Conservation (phyloP, 2,888 invertebrate genomes). For the Drosophila affinis region DNA sequence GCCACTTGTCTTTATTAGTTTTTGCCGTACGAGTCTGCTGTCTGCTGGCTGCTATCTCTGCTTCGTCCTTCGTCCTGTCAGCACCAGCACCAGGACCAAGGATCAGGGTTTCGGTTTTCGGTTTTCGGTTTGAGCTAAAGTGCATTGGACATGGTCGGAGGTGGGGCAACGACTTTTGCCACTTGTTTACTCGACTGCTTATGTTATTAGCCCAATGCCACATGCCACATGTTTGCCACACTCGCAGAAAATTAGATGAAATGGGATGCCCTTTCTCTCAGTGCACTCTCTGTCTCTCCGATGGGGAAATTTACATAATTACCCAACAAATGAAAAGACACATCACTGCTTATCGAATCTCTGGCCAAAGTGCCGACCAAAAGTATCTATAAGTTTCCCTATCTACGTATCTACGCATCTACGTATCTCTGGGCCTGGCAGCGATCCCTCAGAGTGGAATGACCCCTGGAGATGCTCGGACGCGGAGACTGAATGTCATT, state of each 20-base stretch:
- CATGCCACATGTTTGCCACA: constrained; percentile 41
- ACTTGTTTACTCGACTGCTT: constrained; percentile 70
- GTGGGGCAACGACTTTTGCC: constrained; percentile 27
- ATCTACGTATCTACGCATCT: constrained; percentile 55
- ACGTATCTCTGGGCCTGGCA: constrained; percentile 7
- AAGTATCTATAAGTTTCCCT: constrained; percentile 64
- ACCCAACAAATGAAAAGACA: constrained; percentile 59
- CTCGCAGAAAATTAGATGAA: neutral
- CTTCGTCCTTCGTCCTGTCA: constrained; percentile 26
- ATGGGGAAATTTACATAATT: constrained; percentile 59
- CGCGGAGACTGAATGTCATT: constrained; percentile 12
- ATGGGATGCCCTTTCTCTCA: neutral
- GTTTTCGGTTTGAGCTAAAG: constrained; percentile 30
- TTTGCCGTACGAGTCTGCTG: constrained; percentile 62
- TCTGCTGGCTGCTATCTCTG: constrained; percentile 23
- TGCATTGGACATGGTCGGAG: constrained; percentile 43
- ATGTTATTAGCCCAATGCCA: constrained; percentile 74
- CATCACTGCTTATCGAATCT: constrained; percentile 35
- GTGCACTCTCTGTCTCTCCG: neutral
- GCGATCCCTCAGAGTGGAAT: constrained; percentile 7
- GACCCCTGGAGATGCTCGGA: constrained; percentile 22
- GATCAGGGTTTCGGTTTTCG: constrained; percentile 7
- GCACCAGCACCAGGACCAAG: constrained; percentile 48
- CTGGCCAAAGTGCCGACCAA: constrained; percentile 49
- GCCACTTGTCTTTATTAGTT: constrained; percentile 79